Evolutionary conservation across 2,113 vertebrate genomes (phyloP).

Genomic region (Polypterus bichir): DNA sequence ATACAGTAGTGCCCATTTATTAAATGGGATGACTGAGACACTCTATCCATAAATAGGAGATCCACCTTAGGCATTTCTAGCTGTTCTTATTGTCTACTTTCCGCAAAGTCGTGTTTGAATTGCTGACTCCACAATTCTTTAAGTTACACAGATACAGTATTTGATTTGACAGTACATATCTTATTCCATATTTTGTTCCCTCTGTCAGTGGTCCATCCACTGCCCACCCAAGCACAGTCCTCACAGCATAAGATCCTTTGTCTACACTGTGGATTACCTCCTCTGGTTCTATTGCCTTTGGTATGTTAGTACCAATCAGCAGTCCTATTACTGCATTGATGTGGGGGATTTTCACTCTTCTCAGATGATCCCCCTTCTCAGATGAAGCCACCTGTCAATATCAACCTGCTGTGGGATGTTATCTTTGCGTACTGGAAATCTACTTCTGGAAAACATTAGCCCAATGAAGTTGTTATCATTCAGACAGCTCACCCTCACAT

Average conservation of each 20-base stretch:
- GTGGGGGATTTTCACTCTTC: slow-evolving; percentile 7
- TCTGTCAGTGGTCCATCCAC: slow-evolving; percentile 21
- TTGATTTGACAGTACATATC: slow-evolving; percentile 8
- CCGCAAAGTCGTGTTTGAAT: slow-evolving; percentile 22
- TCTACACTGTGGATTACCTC: slow-evolving; percentile 15
- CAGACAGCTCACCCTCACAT: too few relatives aligned
- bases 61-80: slow-evolving; percentile 16
- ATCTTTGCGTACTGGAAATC: slow-evolving; percentile 9
- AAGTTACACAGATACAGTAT: slow-evolving; percentile 9
- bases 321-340: slow-evolving; percentile 15
- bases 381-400: slow-evolving; percentile 4
- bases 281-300: slow-evolving; percentile 12
- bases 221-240: slow-evolving; percentile 20
- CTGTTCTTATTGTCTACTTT: slow-evolving; percentile 14
- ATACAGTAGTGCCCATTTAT: too few relatives aligned
- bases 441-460: slow-evolving; percentile 12
- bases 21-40: not conserved
- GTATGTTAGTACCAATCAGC: slow-evolving; percentile 15
- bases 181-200: not conserved
- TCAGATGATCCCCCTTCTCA: slow-evolving; percentile 4
- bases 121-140: slow-evolving; percentile 21
- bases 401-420: too few relatives aligned
- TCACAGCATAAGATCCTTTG: slow-evolving; percentile 15
- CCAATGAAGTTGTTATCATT: too few relatives aligned
- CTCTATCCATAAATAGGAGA: slow-evolving; percentile 1